Base-by-base conservation (phyloP, 2,797 vertebrate species). In the Distichodus sexfasciatus region DNA sequence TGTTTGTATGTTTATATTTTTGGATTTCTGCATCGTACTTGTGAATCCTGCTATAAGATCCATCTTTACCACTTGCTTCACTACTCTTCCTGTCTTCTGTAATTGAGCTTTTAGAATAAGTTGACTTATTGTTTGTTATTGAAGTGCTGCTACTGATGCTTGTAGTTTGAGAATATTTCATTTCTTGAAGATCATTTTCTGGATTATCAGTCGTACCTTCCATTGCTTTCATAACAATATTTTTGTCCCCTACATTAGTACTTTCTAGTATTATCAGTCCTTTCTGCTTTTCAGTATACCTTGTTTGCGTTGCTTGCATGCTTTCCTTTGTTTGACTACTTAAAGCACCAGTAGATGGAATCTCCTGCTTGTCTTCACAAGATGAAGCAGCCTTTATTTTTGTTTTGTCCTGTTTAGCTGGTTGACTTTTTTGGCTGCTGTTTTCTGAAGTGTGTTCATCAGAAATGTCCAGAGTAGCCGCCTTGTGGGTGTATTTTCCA, bases 191-290 rank as follows among this genome's bases (percentile, higher is more conserved):
- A 54, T 38, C 31, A 24, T 7, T 15, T 8, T 29, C 50, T 23
- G 47, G 31, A 28, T 19, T 24, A 12, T 54, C 46, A 53, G 41
- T 66, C 10, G 66, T 29, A 63, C 9, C 54, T 66, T 66, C 62
- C 26, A 29, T 40, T 40, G 12, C 21, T 11, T 43, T 43, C n/a
- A 11, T 66, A 44, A 35, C 51, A 65, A 36, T 24, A 33, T 51
- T 67, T 62, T 67, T 47, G 38, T n/a, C 26, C 63, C 31, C 24
- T 46, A 21, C 6, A 5, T 41, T 14, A 28, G 54, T 62, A 53
- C 47, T 41, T 24, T 23, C 59, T 10, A 15, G 62, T 47, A 57
- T 50, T 31, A 64, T 74, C 46, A 33, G 17, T 54, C 17, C 33
- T 72, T 35, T 55, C 24, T 43, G 23, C 43, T 63, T 57, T 24